Percentiles rank a stretch among this genome's conserved stretches.
Evolutionary conservation across 2,113 vertebrate species (phyloP).

Genomic region (Pseudopodoces humilis): DNA sequence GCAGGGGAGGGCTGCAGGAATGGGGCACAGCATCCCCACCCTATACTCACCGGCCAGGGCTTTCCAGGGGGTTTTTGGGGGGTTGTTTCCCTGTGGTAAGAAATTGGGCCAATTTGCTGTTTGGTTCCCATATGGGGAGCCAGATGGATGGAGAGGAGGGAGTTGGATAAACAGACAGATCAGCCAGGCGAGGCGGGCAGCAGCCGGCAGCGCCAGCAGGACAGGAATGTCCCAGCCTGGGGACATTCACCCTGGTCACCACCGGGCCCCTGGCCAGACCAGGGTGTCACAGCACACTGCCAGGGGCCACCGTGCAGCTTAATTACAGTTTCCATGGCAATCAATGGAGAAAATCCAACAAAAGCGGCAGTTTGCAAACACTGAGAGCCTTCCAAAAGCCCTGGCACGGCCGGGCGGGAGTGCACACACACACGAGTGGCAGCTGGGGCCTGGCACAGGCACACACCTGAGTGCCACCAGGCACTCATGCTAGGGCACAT

Average conservation of each 20-base stretch:
- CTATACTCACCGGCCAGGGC: rapidly evolving
- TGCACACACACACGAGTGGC: rapidly evolving
- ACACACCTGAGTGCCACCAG: background rate
- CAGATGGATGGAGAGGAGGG: conserved; percentile 74
- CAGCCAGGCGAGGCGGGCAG: conserved; percentile 14
- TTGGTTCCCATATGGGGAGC: conserved; percentile 67
- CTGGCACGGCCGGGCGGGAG: rapidly evolving
- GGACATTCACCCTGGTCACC: background rate
- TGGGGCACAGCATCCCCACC: background rate
- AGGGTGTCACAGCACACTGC: background rate
- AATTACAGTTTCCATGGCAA: conserved; percentile 67
- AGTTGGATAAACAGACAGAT: conserved; percentile 54
- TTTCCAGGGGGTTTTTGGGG: background rate
- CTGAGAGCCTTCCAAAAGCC: background rate
- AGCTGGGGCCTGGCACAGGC: background rate
- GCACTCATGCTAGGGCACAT: background rate
- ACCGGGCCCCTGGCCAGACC: background rate
- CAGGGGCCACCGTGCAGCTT: background rate
- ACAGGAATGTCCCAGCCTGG: background rate
- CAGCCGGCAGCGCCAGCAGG: background rate
- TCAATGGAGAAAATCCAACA: background rate
- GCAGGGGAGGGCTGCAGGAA: background rate
- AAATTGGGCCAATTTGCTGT: conserved; percentile 57
- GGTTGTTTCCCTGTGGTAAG: background rate
- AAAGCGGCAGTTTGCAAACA: conserved; percentile 48